phyloP scores from a whole-genome alignment of 2,113 vertebrate genomes.

The Syngnathus floridae region DNA sequence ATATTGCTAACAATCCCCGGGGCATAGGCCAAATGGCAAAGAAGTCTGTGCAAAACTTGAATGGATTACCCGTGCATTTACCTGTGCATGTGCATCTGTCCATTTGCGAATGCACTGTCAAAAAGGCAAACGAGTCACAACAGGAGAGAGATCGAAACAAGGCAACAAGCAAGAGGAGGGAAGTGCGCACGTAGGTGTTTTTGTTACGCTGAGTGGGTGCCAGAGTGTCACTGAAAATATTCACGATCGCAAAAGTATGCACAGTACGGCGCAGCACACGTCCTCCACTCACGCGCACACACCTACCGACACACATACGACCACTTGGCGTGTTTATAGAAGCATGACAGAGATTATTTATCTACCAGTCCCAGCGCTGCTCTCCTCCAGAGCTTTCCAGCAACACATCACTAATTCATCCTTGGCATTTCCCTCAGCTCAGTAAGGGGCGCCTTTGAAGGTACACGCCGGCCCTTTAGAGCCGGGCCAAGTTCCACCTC shows the following conservation, averaged over 20 bases:
- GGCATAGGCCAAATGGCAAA: conserved; percentile 55
- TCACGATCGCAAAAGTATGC: conserved; percentile 34
- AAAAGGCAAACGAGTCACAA: conserved; percentile 53
- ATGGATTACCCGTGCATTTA: conserved; percentile 40
- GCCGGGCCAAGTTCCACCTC: conserved; percentile 36
- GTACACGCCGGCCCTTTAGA: conserved; percentile 32
- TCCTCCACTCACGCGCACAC: conserved; percentile 12
- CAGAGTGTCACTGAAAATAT: conserved; percentile 48
- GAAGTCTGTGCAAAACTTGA: conserved; percentile 49
- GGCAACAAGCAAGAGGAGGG: conserved; percentile 40
- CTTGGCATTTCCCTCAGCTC: conserved; percentile 37
- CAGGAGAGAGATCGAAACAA: conserved; percentile 25
- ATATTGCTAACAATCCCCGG: conserved; percentile 30
- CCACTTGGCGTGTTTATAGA: conserved; percentile 27
- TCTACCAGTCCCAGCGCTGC: conserved; percentile 22
- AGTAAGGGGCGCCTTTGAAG: conserved; percentile 48
- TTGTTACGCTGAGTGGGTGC: conserved; percentile 51
- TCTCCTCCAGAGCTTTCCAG: conserved; percentile 30
- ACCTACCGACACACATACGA: conserved; percentile 5
- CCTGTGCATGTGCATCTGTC: conserved; percentile 9
- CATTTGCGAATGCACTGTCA: conserved; percentile 18
- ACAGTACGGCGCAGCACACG: conserved; percentile 24
- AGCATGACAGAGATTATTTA: conserved; percentile 34
- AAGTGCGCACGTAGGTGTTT: conserved; percentile 48
- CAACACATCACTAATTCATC: conserved; percentile 52